Base-by-base conservation (phyloP, 2,888 invertebrate genomes). In the Melanchra persicariae region DNA sequence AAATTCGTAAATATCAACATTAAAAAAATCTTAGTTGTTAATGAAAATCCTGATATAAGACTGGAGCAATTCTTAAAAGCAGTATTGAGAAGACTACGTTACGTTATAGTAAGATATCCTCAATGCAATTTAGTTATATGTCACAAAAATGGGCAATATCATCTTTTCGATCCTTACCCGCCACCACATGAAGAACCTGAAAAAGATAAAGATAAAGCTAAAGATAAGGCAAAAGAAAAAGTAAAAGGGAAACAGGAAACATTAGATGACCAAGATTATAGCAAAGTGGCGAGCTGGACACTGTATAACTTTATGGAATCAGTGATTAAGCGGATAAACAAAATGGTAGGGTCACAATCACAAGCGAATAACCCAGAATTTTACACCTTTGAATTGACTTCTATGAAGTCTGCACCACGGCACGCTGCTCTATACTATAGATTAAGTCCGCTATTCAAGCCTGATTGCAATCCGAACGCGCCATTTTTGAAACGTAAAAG, bases 111-210 rank as follows among this genome's bases (percentile, higher is more conserved):
- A 19, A 96, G 96, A 82, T 97, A 96, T 75, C 93, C 96, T 0
- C 93, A 96, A 65, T 94, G 95, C 45, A 96, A 96, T 80, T 94
- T 96, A 88, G 97, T 97, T 0, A 88, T 97, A 30, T 96, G 96
- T 77, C 96, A 96, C 73, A 89, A 91, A 0, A 96, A 97, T 57
- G 96, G 96, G 15, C 95, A 91, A 66, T 97, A 93, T 80, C 97
- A 97, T 85, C 86, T 97, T 2, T 97, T 97, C 84, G 97, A 97
- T 88, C 96, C 97, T 0, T 97, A 97, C 82, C 89, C 92, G 2
- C 92, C 96, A 9, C 91, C 92, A 0, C 77, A 74, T 12, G 91
- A 92, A 47, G 5, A 19, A 1, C 85, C 90, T 4, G 37, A 71
- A 40, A 40, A 40, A 15, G 40, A 19, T 2, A 40, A 15, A 40